These are phyloP conservation scores for Gortyna flavago DNA, from an alignment of 2,888 invertebrate species.

Conservation along the genomic window DNA sequence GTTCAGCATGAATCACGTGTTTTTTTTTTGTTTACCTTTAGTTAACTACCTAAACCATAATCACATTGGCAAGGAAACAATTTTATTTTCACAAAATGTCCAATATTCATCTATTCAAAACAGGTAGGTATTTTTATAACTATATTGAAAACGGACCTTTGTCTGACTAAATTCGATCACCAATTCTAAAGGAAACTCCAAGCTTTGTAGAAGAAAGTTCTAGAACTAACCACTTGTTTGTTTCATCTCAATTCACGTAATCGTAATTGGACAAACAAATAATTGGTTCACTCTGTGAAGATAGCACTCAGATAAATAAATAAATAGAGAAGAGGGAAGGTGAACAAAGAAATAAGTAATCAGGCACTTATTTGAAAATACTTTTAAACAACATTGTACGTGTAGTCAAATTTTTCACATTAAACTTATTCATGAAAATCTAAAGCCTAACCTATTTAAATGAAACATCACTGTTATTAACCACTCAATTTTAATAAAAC, in stretches of 20 bases:
- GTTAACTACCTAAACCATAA: neutral
- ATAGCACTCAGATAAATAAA: slow-evolving; percentile 21
- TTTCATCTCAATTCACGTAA: slow-evolving; percentile 52
- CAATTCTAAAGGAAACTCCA: slow-evolving; percentile 23
- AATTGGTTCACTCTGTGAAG: slow-evolving; percentile 51
- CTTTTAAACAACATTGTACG: neutral
- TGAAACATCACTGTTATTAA: too few relatives aligned
- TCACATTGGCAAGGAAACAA: neutral
- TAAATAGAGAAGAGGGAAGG: neutral
- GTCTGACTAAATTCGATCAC: neutral
- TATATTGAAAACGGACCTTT: neutral
- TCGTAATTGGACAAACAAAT: slow-evolving; percentile 50
- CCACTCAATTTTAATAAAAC: neutral
- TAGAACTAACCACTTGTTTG: slow-evolving; percentile 54
- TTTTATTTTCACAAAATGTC: neutral
- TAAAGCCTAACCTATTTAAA: neutral
- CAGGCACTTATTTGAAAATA: neutral
- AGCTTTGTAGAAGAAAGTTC: slow-evolving; percentile 26
- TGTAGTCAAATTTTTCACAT: neutral
- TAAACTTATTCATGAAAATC: neutral
- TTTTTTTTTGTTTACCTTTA: too few relatives aligned
- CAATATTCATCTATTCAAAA: neutral
- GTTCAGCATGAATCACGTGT: too few relatives aligned
- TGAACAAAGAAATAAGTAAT: neutral
- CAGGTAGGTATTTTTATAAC: neutral